phyloP scores from a whole-genome alignment of 2,113 vertebrate species.

The Apistogramma diplotaenia region DNA sequence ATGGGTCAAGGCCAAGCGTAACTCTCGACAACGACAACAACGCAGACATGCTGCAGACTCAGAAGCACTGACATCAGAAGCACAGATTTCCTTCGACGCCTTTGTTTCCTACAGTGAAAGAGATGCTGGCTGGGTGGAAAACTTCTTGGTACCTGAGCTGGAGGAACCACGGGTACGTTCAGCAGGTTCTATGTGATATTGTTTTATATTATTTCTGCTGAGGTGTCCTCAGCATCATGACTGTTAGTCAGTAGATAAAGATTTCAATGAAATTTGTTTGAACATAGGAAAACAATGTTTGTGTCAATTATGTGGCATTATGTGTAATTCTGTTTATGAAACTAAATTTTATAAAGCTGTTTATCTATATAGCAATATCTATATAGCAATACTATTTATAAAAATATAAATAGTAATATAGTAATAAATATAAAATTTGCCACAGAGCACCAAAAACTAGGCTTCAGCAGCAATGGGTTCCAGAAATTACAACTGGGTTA shows the following conservation, averaged over 20 bases:
- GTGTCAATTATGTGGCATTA: too few relatives aligned
- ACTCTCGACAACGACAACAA: constrained; percentile 53
- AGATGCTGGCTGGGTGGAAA: constrained; percentile 88
- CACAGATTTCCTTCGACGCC: constrained; percentile 78
- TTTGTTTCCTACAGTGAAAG: constrained; percentile 92
- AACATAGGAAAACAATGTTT: background rate
- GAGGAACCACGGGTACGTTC: constrained; percentile 65
- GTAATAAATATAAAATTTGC: too few relatives aligned
- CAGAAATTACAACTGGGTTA: too few relatives aligned
- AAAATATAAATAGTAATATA: too few relatives aligned
- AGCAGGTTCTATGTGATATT: background rate
- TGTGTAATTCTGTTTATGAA: too few relatives aligned
- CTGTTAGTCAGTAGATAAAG: background rate
- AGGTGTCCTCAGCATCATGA: background rate
- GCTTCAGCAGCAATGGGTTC: too few relatives aligned
- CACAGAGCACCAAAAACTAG: too few relatives aligned
- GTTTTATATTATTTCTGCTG: background rate
- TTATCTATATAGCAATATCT: too few relatives aligned
- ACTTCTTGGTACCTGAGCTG: constrained; percentile 83
- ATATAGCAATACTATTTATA: too few relatives aligned
- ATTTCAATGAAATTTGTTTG: background rate
- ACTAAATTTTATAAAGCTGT: too few relatives aligned
- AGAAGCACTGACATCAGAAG: background rate
- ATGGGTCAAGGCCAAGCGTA: constrained; percentile 88
- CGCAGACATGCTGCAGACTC: background rate